Evolutionary conservation across 2,797 vertebrate species (phyloP), one percentile per base, ranked within the genome.

Genomic region (Choloepus didactylus): DNA sequence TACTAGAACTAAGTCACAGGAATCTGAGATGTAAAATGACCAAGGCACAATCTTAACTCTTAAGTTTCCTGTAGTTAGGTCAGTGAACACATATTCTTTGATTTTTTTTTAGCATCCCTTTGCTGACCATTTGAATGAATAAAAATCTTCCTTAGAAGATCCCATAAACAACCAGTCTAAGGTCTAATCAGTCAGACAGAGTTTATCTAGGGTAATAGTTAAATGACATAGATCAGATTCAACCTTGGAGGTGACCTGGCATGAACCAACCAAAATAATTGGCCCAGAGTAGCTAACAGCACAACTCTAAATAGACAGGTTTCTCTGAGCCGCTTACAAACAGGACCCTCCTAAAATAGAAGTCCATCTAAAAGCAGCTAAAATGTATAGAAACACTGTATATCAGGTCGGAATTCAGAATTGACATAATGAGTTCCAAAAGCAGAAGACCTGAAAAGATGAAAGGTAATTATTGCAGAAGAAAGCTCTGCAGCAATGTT

Each of bases 221-320:
- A 88, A 86, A 54, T 84, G 83, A 72, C 41, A 31, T 76, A 94
- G 54, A 80, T 64, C 92, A n/a, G 54, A 51, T 0, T 69, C 23
- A 88, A 49, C 21, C n/a, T 23, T 41, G 83, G 94, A 93, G 70
- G 77, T 95, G 93, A 96, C 72, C 76, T 94, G 91, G 35, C n/a
- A 49, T 11, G 85, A 77, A 73, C 8, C 69, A 67, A 62, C 49
- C 31, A 69, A 93, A 77, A 85, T 77, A 85, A 93, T 10, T 85
- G 84, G 70, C 49, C 31, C 73, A 8, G 44, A 69, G 56, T 41
- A 59, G 56, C 67, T 31, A 62, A 41, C 21, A 2, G 83, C 12
- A 38, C 19, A 86, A 94, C 21, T 93, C 85, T 84, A 89, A 90
- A 86, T 10, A 95, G 89, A 89, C 10, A 10, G 77, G 44, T 18